Percentiles rank a stretch among this genome's conserved stretches.
phyloP scores from a whole-genome alignment of 2,797 vertebrate species.

The Peromyscus aztecus region DNA sequence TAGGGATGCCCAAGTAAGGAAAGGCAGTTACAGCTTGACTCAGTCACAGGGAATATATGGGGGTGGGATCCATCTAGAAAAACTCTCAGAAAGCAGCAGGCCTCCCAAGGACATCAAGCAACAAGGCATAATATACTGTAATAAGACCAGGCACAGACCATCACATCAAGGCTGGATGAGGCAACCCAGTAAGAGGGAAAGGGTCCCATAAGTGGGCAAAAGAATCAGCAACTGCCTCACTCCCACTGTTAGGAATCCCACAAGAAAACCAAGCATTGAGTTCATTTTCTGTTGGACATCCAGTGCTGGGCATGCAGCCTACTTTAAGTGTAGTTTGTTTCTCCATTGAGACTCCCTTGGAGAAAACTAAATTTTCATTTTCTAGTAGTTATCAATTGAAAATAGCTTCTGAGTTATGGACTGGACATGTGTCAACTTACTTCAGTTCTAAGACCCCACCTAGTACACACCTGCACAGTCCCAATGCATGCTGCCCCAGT shows the following conservation, averaged over 20 bases:
- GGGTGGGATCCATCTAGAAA: neutral
- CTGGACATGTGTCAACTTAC: neutral
- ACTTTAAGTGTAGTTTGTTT: neutral
- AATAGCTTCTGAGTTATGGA: neutral
- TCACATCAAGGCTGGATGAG: neutral
- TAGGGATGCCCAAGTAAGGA: neutral
- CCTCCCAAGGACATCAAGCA: neutral
- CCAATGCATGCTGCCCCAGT: neutral
- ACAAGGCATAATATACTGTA: neutral
- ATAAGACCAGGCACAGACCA: neutral
- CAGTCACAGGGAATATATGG: neutral
- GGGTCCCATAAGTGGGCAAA: neutral
- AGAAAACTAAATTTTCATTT: neutral
- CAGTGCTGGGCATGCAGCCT: too few species aligned
- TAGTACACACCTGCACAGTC: neutral
- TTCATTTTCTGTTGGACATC: neutral
- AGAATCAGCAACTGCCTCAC: neutral
- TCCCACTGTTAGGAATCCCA: neutral
- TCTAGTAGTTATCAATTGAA: neutral
- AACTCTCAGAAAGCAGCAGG: neutral
- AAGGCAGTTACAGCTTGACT: neutral
- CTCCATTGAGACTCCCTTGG: neutral
- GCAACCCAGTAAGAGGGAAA: neutral
- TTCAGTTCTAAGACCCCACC: neutral
- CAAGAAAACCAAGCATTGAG: neutral